Percentiles rank a stretch among this genome's conserved stretches.
phyloP scores from a whole-genome alignment of 2,888 invertebrate species.

The Coelinius sp. region DNA sequence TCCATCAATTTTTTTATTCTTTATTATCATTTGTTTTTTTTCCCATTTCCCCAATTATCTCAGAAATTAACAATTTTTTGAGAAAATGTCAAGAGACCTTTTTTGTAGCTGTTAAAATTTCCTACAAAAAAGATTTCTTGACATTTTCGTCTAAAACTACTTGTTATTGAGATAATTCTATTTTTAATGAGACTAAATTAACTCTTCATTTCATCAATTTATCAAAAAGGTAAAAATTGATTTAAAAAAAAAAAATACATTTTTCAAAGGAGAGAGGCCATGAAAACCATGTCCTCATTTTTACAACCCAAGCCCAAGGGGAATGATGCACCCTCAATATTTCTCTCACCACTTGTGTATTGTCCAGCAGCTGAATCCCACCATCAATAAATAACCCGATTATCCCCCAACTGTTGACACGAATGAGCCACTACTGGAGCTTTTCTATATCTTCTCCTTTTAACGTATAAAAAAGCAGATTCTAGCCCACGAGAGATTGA shows the following conservation, averaged over 20 bases:
- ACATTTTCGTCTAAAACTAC: too few species aligned
- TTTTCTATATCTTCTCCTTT: neutral
- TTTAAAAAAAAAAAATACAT: too few species aligned
- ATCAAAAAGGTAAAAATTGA: too few species aligned
- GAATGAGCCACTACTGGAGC: constrained; percentile 24
- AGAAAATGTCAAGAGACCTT: too few species aligned
- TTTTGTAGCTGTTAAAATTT: too few species aligned
- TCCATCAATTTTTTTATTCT: neutral
- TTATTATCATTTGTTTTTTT: neutral
- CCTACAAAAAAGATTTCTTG: too few species aligned
- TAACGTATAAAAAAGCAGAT: neutral
- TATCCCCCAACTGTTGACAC: constrained; percentile 32
- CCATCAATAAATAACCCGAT: constrained; percentile 37
- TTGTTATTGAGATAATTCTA: too few species aligned
- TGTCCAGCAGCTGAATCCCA: constrained; percentile 28
- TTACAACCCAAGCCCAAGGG: constrained; percentile 11
- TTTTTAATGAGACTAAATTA: too few species aligned
- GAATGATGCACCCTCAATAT: neutral
- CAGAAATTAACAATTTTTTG: too few species aligned
- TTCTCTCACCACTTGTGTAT: constrained; percentile 25
- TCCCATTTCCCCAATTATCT: neutral
- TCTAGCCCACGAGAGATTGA: neutral
- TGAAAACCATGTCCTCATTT: constrained; percentile 1
- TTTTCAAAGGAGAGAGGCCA: neutral
- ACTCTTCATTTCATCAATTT: too few species aligned